These are phyloP conservation scores for Taenioides sp. DNA, from an alignment of 2,797 vertebrate genomes.

Conservation along the genomic window DNA sequence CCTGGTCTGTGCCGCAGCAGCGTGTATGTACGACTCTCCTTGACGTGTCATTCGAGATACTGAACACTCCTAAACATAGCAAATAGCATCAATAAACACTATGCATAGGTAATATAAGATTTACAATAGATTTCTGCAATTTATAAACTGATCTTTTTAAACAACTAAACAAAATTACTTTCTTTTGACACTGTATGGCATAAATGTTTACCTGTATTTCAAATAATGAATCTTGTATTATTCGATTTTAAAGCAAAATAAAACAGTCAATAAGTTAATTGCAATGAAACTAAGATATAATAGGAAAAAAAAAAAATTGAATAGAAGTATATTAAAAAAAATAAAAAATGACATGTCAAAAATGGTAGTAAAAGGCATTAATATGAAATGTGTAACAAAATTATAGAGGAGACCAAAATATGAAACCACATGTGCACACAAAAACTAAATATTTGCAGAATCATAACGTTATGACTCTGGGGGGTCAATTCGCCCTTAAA, in stretches of 20 bases:
- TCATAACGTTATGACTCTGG: neutral
- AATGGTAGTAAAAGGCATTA: neutral
- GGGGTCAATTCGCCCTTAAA: neutral
- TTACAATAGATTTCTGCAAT: neutral
- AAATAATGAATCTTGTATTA: no score
- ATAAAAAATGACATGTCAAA: no score
- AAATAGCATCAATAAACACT: neutral
- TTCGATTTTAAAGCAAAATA: no score
- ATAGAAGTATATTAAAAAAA: neutral
- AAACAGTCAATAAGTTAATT: neutral
- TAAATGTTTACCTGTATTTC: no score
- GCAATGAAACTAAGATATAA: neutral
- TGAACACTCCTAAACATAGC: neutral
- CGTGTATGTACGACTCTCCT: neutral
- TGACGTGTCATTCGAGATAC: conserved; percentile 2
- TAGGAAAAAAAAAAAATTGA: neutral
- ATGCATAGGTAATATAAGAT: neutral
- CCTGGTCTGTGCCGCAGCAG: conserved; percentile 10
- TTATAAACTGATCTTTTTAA: neutral
- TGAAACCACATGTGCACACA: neutral
- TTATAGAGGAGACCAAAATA: neutral
- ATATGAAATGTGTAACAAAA: neutral
- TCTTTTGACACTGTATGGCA: no score
- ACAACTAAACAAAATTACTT: no score
- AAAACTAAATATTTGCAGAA: neutral